Evolutionary conservation across 2,888 invertebrate genomes (phyloP).

Genomic region (Heteromyza rotundicornis): DNA sequence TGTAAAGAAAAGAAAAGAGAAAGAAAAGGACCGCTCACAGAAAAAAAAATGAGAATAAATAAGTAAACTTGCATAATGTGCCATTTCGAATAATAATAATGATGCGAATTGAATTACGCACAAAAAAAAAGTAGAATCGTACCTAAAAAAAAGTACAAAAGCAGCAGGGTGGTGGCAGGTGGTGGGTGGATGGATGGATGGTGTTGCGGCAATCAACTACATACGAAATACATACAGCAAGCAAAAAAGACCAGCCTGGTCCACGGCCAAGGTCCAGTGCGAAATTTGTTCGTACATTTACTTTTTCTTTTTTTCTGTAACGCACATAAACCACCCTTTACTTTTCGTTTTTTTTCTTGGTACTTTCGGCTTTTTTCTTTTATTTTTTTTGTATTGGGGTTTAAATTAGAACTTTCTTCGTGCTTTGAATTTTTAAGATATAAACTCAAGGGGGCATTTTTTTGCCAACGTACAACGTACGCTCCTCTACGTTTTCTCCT

Average conservation of each 20-base stretch:
- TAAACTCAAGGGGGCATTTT: slow-evolving; percentile 55
- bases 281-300: slow-evolving; percentile 11
- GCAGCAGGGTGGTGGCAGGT: not conserved
- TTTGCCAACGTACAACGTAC: slow-evolving; percentile 29
- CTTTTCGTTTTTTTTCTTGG: slow-evolving; percentile 21
- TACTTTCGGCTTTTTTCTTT: slow-evolving; percentile 31
- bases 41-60: slow-evolving; percentile 4
- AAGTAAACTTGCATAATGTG: slow-evolving; percentile 21
- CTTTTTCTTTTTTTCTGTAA: slow-evolving; percentile 31
- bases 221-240: not conserved
- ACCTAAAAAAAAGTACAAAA: slow-evolving; percentile 11
- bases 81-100: slow-evolving; percentile 24
- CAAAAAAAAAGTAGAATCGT: slow-evolving; percentile 8
- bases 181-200: not conserved
- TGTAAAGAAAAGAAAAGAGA: slow-evolving; percentile 20
- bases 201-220: not conserved
- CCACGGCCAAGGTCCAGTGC: not conserved
- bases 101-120: slow-evolving; percentile 31
- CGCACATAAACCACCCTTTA: slow-evolving; percentile 37
- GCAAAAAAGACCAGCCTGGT: not conserved
- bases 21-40: slow-evolving; percentile 15
- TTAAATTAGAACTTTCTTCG: slow-evolving; percentile 63
- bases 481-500: slow-evolving; percentile 14
- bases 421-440: slow-evolving; percentile 63
- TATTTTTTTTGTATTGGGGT: slow-evolving; percentile 51